These are phyloP conservation scores for Acleris emargana DNA, from an alignment of 2,888 invertebrate genomes.

Conservation along the genomic window DNA sequence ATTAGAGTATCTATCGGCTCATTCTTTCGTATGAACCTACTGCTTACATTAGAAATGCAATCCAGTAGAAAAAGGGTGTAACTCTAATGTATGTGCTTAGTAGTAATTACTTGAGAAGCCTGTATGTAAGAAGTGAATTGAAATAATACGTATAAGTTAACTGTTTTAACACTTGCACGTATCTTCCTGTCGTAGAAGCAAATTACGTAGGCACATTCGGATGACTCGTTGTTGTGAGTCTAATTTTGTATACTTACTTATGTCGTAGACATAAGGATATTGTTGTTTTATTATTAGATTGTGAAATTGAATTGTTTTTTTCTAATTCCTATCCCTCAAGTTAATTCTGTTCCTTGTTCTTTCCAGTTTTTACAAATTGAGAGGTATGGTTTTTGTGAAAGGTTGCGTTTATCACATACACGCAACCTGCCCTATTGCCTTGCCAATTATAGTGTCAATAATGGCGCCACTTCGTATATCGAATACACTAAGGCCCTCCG, in stretches of 20 bases:
- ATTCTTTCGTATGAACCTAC: constrained; percentile 42
- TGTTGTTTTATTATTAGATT: constrained; percentile 29
- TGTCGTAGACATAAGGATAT: constrained; percentile 29
- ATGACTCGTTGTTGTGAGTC: constrained; percentile 23
- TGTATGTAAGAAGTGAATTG: neutral
- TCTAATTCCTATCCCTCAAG: neutral
- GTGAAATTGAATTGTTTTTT: too few relatives aligned
- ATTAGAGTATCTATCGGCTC: constrained; percentile 53
- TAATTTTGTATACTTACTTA: constrained; percentile 17
- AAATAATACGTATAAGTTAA: neutral
- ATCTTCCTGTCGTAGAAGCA: constrained; percentile 14
- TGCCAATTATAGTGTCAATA: too few relatives aligned
- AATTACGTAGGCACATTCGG: constrained; percentile 13
- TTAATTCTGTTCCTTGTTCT: too few relatives aligned
- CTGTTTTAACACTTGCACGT: constrained; percentile 24
- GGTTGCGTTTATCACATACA: too few relatives aligned
- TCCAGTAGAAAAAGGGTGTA: too few relatives aligned
- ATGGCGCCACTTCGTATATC: too few relatives aligned
- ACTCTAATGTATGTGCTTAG: neutral
- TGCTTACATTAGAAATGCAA: constrained; percentile 20
- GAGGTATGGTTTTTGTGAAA: too few relatives aligned
- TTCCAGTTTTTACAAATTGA: too few relatives aligned
- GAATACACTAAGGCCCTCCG: too few relatives aligned
- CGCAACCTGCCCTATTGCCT: too few relatives aligned
- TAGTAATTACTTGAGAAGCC: constrained; percentile 9